Evolutionary conservation across 2,888 invertebrate genomes (phyloP), one percentile per base, ranked within the genome.

Genomic region (Horisme vitalbata): DNA sequence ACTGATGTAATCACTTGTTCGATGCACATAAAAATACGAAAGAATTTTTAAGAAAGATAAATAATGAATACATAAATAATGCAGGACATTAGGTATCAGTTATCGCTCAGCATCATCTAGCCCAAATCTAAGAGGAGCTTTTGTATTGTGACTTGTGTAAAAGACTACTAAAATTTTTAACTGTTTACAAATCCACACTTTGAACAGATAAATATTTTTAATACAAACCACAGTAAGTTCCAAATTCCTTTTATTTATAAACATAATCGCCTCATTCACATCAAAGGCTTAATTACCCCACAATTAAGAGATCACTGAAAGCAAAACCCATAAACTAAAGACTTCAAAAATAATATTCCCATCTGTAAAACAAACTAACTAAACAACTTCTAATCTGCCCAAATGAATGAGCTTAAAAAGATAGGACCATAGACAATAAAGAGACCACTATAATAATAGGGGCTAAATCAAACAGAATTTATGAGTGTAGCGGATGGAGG

Each of bases 341-440:
- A 41, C 41, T 41, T 47, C 37, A 41, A 37, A 47, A 47, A 47
- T 38, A 45, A 38, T 47, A 47, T 45, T 39, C 41, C 23, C 45
- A 46, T 34, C 43, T 38, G 38, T 39, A 45, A 36, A 37, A 35
- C 44, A 49, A 44, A 44, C 48, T 31, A 9, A 44, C 20, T n/a
- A 38, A 38, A 27, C 39, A 44, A 35, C 39, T 39, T 39, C 41
- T 41, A 41, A 45, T 45, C 44, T 49, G 27, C 21, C 39, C 35
- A 44, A 49, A 49, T 49, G 45, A 39, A 44, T 35, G 45, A 26
- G 28, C 44, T 38, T 49, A 43, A 48, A 39, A 18, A 82, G 79
- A 74, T 75, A 75, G 52, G 79, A 78, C 79, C 81, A 79, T 75
- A 77, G 77, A 74, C 69, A 69, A 66, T 66, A 65, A 68, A 68